phyloP scores from a whole-genome alignment of 2,888 invertebrate species.

The Himalopsyche anomala region DNA sequence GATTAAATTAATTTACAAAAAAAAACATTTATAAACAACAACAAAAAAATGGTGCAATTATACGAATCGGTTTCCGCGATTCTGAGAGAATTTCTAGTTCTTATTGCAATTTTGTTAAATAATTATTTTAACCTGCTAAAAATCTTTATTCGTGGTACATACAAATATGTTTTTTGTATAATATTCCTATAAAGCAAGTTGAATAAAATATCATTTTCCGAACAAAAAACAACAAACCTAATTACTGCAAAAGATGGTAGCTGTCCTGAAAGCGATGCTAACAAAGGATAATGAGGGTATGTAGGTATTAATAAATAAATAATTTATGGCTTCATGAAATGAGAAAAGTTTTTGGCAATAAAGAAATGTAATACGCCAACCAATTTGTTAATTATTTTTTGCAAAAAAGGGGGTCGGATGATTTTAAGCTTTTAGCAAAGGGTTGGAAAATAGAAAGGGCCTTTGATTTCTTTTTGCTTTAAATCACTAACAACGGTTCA shows the following conservation, averaged over 20 bases:
- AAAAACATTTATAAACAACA: too few species aligned
- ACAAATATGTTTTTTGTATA: background rate
- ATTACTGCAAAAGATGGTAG: constrained; percentile 15
- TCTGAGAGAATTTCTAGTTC: too few species aligned
- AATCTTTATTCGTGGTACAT: too few species aligned
- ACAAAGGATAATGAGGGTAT: constrained; percentile 26
- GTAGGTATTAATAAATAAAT: constrained; percentile 34
- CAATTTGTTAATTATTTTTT: constrained; percentile 34
- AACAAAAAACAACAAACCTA: constrained; percentile 28
- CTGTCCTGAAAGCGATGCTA: constrained; percentile 1
- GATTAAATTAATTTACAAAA: too few species aligned
- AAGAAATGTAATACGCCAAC: constrained; percentile 30
- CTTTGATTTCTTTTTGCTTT: background rate
- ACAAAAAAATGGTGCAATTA: too few species aligned
- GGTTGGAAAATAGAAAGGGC: background rate
- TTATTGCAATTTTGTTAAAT: too few species aligned
- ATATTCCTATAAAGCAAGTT: background rate
- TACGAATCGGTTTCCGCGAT: too few species aligned
- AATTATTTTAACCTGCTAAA: too few species aligned
- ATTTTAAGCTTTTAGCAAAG: constrained; percentile 14
- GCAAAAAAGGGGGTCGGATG: background rate
- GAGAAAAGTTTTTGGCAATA: constrained; percentile 26
- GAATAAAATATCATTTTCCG: background rate
- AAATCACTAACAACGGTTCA: background rate
- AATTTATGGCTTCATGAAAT: constrained; percentile 26